phyloP scores from a whole-genome alignment of 2,888 invertebrate species.

The Melanotus villosus region DNA sequence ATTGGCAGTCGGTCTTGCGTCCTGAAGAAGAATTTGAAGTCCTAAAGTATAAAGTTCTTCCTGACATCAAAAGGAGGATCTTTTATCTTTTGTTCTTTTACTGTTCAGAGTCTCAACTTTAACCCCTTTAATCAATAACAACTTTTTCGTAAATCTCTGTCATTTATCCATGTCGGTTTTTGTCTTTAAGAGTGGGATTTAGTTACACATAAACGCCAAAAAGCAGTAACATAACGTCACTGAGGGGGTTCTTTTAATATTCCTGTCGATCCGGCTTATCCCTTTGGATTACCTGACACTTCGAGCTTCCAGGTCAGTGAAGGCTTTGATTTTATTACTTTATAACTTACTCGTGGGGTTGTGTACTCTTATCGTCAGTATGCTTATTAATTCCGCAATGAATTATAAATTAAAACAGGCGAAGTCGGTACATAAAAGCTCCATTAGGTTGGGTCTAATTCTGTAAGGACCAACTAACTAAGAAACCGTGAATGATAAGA shows the following conservation, averaged over 20 bases:
- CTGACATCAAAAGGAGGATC: too few relatives aligned
- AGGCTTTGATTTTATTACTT: constrained; percentile 9
- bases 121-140: too few relatives aligned
- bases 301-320: constrained; percentile 1
- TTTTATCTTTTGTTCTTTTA: too few relatives aligned
- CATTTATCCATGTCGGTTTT: background rate
- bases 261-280: background rate
- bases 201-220: background rate
- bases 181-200: background rate
- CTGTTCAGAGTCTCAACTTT: too few relatives aligned
- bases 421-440: constrained; percentile 18
- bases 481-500: constrained; percentile 22
- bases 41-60: too few relatives aligned
- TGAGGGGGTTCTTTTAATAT: background rate
- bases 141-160: too few relatives aligned
- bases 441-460: constrained; percentile 14
- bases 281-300: background rate
- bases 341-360: constrained; percentile 5
- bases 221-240: background rate
- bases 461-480: constrained; percentile 2
- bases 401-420: constrained; percentile 23
- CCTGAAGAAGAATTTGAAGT: too few relatives aligned
- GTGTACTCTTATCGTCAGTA: background rate
- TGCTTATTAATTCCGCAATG: constrained; percentile 6
- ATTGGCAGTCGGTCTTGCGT: too few relatives aligned